Evolutionary conservation across 2,888 invertebrate species (phyloP).

Genomic region (Lycaena phlaeas): DNA sequence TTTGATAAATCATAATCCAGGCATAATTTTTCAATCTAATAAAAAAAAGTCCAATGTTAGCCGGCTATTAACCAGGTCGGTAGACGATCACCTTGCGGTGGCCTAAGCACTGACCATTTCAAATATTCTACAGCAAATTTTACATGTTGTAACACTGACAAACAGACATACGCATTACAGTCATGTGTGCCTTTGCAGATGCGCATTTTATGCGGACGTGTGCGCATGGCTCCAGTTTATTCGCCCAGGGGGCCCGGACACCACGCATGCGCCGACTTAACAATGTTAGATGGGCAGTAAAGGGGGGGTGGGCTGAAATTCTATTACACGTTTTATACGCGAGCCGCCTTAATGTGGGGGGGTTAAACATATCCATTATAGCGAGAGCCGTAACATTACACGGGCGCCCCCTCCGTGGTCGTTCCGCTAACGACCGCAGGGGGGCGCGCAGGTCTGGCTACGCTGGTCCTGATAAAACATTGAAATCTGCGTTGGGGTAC

Average conservation of each 20-base stretch:
- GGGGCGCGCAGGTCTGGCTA: conserved; percentile 19
- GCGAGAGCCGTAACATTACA: conserved; percentile 41
- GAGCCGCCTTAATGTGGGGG: conserved; percentile 50
- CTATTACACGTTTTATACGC: conserved; percentile 68
- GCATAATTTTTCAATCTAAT: no score
- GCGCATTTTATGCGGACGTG: not conserved
- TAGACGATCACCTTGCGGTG: no score
- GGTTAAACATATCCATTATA: conserved; percentile 57
- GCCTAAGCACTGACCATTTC: no score
- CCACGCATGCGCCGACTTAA: conserved; percentile 57
- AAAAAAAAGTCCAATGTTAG: no score
- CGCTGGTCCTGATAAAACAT: conserved; percentile 41
- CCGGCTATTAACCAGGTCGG: no score
- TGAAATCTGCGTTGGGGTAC: conserved; percentile 50
- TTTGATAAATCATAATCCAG: no score
- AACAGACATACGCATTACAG: no score
- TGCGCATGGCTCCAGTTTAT: conserved; percentile 14
- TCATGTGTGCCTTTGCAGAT: not conserved
- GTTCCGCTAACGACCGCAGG: conserved; percentile 19
- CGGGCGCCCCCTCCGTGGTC: conserved; percentile 27
- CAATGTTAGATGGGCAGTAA: conserved; percentile 57
- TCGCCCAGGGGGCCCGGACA: conserved; percentile 30
- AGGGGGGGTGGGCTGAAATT: conserved; percentile 55
- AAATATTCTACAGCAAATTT: no score
- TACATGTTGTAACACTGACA: no score